These are phyloP conservation scores for Ridgeia piscesae DNA, from an alignment of 1,140 invertebrate genomes.

Conservation along the genomic window DNA sequence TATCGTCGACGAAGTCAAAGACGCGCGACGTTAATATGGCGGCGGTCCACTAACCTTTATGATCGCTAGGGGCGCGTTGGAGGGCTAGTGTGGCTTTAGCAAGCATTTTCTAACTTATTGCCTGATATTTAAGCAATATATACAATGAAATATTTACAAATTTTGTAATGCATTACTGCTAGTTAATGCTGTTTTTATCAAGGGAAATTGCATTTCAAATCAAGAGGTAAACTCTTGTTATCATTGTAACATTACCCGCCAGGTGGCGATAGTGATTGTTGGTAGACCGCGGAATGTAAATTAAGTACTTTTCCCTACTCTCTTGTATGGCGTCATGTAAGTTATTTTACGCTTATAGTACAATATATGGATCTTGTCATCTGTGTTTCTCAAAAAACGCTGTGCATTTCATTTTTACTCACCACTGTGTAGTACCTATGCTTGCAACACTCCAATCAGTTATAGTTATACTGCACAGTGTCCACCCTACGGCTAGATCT, in stretches of 20 bases:
- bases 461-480: neutral
- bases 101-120: too few relatives aligned
- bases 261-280: neutral
- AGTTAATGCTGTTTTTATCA: too few relatives aligned
- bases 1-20: neutral
- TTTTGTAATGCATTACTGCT: too few relatives aligned
- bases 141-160: too few relatives aligned
- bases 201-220: too few relatives aligned
- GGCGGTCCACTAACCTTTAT: neutral
- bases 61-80: neutral
- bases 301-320: neutral
- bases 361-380: neutral
- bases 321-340: neutral
- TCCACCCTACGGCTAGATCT: neutral
- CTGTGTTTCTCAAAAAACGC: neutral
- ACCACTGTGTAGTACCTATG: neutral
- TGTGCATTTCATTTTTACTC: neutral
- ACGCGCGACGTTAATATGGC: neutral
- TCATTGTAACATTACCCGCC: neutral
- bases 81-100: too few relatives aligned
- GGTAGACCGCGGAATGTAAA: neutral
- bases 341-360: neutral
- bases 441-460: neutral
- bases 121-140: too few relatives aligned
- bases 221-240: neutral